These are phyloP conservation scores for Dascillus cervinus DNA, from an alignment of 2,888 invertebrate genomes.

Conservation along the genomic window DNA sequence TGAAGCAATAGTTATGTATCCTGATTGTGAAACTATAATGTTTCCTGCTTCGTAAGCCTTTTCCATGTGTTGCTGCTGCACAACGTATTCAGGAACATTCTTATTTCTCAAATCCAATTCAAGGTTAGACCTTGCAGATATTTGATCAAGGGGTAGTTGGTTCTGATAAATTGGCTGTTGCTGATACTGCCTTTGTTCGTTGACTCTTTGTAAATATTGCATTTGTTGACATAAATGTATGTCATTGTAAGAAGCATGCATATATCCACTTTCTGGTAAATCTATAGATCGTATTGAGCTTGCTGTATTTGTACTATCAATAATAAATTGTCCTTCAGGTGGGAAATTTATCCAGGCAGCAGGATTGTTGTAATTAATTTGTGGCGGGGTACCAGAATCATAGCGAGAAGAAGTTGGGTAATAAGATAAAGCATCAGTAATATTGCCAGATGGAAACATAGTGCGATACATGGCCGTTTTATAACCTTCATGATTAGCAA, in stretches of 20 bases:
- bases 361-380: constrained; percentile 50
- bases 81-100: constrained; percentile 45
- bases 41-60: constrained; percentile 48
- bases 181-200: constrained; percentile 28
- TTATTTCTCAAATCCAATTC: constrained; percentile 46
- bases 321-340: constrained; percentile 41
- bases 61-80: constrained; percentile 34
- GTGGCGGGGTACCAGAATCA: constrained; percentile 47
- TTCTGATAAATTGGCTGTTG: constrained; percentile 27
- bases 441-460: constrained; percentile 62
- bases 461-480: constrained; percentile 57
- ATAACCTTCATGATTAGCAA: constrained; percentile 56
- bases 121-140: constrained; percentile 40
- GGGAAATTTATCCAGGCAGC: constrained; percentile 42
- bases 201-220: constrained; percentile 15
- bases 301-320: constrained; percentile 49
- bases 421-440: constrained; percentile 74
- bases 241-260: constrained; percentile 37
- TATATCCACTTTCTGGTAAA: constrained; percentile 46
- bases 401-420: constrained; percentile 67
- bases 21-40: constrained; percentile 70
- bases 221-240: constrained; percentile 22
- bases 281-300: constrained; percentile 58
- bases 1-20: constrained; percentile 68
- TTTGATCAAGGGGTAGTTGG: constrained; percentile 32